A percentile compares a stretch with the other conserved stretches of the same genome.
Conservation (phyloP, 1,140 invertebrate genomes). For the Cyclina sinensis region DNA sequence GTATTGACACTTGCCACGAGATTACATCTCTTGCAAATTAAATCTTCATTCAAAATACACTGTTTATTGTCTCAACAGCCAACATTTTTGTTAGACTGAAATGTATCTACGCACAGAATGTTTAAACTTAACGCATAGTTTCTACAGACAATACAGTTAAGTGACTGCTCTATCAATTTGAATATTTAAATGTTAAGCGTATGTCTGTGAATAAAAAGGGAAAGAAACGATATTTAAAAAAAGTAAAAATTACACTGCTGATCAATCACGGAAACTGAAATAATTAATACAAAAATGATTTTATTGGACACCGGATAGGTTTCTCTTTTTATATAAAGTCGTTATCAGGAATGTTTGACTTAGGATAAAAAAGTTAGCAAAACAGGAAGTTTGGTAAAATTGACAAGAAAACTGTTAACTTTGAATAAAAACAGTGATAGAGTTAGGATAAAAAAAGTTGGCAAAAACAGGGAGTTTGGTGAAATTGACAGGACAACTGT, state of each 20-base stretch:
- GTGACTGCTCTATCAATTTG: not conserved
- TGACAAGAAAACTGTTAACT: no score
- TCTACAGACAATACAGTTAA: not conserved
- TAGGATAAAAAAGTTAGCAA: no score
- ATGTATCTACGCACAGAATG: not conserved
- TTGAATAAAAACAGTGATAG: not conserved
- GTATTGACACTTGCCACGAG: not conserved
- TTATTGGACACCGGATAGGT: not conserved
- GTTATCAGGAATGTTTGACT: no score
- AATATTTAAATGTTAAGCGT: not conserved
- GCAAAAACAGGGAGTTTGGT: no score
- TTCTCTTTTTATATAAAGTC: no score
- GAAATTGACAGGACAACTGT: no score
- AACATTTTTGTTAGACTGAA: not conserved
- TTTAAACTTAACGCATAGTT: not conserved
- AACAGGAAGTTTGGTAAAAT: no score
- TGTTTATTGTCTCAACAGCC: not conserved
- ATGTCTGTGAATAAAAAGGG: not conserved
- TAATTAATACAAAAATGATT: no score
- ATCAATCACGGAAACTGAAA: no score
- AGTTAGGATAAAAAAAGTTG: not conserved
- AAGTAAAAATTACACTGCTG: no score
- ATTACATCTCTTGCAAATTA: slow-evolving; percentile 15
- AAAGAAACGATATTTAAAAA: not conserved
- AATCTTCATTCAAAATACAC: not conserved